A percentile compares a stretch with the other conserved stretches of the same genome.
Conservation (phyloP, 2,113 vertebrate species). For the Chloropsis cyanopogon region DNA sequence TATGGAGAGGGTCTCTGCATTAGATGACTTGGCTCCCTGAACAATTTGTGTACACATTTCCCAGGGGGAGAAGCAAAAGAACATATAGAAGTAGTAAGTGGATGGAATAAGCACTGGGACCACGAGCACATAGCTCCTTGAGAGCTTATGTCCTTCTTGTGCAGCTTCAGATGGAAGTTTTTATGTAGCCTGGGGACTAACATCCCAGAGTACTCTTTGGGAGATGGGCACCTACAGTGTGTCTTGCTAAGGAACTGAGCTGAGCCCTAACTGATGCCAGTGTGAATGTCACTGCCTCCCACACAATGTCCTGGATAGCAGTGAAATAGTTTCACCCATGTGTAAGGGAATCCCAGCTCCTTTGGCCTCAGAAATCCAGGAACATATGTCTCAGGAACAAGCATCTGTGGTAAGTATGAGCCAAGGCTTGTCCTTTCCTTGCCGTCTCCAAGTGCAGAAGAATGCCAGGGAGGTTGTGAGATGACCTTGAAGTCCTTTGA, state of each 20-base stretch:
- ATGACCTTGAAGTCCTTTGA: not conserved
- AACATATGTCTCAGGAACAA: not conserved
- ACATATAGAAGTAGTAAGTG: not conserved
- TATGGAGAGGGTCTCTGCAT: not conserved
- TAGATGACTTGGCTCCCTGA: rapidly evolving
- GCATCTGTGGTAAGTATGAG: not conserved
- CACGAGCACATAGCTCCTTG: not conserved
- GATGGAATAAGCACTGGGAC: not conserved
- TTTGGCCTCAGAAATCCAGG: not conserved
- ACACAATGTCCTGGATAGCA: not conserved
- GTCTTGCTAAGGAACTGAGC: not conserved
- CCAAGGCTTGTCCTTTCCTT: not conserved
- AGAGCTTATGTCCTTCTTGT: not conserved
- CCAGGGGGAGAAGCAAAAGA: not conserved
- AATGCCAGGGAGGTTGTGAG: not conserved
- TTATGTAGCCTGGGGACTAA: not conserved
- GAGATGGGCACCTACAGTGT: not conserved
- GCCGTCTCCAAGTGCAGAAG: not conserved
- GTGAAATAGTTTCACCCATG: rapidly evolving
- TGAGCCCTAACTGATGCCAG: not conserved
- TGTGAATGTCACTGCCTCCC: not conserved
- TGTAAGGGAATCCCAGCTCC: not conserved
- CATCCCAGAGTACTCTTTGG: not conserved
- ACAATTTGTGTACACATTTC: not conserved
- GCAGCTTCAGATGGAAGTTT: not conserved